Evolutionary conservation across 2,888 invertebrate genomes (phyloP).

Genomic region (Melitaea athalia): DNA sequence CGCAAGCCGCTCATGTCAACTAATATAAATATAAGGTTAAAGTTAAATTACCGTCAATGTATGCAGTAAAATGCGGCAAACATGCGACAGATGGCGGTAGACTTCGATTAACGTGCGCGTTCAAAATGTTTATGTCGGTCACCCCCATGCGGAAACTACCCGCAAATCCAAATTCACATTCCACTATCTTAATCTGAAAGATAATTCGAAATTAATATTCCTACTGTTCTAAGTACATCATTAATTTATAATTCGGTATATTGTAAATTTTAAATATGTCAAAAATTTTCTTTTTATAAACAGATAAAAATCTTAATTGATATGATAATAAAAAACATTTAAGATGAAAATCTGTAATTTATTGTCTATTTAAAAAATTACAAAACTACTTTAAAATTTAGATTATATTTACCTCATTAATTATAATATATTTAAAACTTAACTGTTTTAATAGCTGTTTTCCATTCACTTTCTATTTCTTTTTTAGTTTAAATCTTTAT

Average conservation of each 20-base stretch:
- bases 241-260: neutral
- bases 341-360: too few relatives aligned
- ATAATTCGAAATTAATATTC: neutral
- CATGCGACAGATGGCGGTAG: conserved; percentile 84
- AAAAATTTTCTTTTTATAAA: too few relatives aligned
- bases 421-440: too few relatives aligned
- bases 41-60: conserved; percentile 79
- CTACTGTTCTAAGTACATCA: neutral
- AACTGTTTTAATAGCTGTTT: too few relatives aligned
- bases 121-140: conserved; percentile 85
- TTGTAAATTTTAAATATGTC: too few relatives aligned
- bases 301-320: too few relatives aligned
- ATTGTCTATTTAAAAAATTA: too few relatives aligned
- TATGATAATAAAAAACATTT: too few relatives aligned
- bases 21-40: neutral
- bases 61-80: conserved; percentile 87
- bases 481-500: too few relatives aligned
- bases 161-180: conserved; percentile 84
- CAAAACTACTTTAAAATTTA: too few relatives aligned
- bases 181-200: conserved; percentile 79
- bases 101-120: conserved; percentile 84
- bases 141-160: conserved; percentile 91
- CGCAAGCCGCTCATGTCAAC: neutral
- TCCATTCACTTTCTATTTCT: too few relatives aligned
- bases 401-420: too few relatives aligned